Percentiles rank a stretch among this genome's conserved stretches.
Evolutionary conservation across 1,140 invertebrate genomes (phyloP).

Genomic region (Orussus abietinus): DNA sequence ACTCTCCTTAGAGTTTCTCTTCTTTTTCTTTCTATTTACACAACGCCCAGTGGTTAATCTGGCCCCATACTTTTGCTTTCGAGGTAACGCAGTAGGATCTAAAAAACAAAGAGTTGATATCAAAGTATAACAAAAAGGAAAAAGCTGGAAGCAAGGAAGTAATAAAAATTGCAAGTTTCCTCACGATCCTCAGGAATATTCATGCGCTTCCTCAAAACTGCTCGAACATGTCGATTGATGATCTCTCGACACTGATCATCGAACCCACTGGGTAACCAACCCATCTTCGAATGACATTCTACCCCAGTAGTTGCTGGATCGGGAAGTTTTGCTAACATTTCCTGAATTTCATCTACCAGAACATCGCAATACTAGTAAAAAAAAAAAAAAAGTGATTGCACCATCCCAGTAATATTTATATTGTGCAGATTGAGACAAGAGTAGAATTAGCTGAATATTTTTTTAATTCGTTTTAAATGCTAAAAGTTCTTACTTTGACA

Average conservation of each 20-base stretch:
- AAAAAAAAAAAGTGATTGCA: constrained; percentile 2
- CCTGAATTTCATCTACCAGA: constrained; percentile 78
- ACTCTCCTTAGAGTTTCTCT: too few species aligned
- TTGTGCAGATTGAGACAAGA: neutral
- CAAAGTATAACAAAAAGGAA: constrained; percentile 2
- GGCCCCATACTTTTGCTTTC: constrained; percentile 17
- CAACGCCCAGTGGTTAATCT: too few species aligned
- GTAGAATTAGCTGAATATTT: constrained; percentile 5
- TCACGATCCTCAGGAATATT: constrained; percentile 49
- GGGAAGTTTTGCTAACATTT: constrained; percentile 67
- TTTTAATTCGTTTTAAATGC: neutral
- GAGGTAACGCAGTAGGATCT: constrained; percentile 25
- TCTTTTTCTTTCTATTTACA: constrained; percentile 14
- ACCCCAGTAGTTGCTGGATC: constrained; percentile 58
- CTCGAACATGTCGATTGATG: constrained; percentile 60
- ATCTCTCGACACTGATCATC: constrained; percentile 66
- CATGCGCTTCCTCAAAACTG: constrained; percentile 54
- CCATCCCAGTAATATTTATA: neutral
- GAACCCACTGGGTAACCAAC: constrained; percentile 70
- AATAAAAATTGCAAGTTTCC: constrained; percentile 20
- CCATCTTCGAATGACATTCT: constrained; percentile 67
- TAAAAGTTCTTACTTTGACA: constrained; percentile 2
- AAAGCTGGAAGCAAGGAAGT: neutral
- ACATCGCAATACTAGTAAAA: constrained; percentile 75
- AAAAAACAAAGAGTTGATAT: constrained; percentile 13